phyloP scores from a whole-genome alignment of 2,113 vertebrate genomes.

The Bubo scandiacus region DNA sequence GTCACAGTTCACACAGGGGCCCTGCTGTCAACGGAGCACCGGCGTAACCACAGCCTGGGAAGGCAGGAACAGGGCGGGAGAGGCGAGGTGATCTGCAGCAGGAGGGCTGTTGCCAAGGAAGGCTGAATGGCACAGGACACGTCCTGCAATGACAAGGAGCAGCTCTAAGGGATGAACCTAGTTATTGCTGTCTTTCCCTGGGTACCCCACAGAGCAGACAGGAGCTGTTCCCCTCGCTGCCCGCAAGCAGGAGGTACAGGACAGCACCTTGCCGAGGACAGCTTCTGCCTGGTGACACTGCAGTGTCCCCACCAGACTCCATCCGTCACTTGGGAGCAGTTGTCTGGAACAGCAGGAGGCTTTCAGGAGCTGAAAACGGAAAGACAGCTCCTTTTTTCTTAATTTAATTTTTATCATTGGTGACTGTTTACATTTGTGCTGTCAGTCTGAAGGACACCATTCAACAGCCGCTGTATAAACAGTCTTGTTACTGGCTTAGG shows the following conservation, averaged over 20 bases:
- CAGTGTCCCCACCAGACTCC: neutral
- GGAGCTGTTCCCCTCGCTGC: neutral
- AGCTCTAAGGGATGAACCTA: neutral
- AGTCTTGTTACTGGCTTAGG: neutral
- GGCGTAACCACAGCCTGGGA: neutral
- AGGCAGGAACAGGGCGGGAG: accelerated
- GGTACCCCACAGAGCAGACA: neutral
- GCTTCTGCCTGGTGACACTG: neutral
- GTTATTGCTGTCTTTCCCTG: neutral
- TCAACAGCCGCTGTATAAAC: neutral
- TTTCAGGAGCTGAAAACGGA: neutral
- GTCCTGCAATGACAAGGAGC: neutral
- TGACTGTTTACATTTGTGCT: neutral
- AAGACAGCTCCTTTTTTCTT: neutral
- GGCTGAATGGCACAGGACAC: neutral
- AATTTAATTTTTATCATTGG: neutral
- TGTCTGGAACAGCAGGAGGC: neutral
- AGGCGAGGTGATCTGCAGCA: neutral
- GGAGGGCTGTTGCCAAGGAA: neutral
- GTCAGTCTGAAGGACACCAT: neutral
- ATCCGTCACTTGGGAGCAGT: neutral
- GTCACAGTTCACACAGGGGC: accelerated
- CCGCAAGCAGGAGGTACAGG: neutral
- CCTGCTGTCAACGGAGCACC: neutral
- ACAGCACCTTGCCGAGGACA: accelerated